These are phyloP conservation scores for Rotaria sp. DNA, from an alignment of 2,888 invertebrate species.

Conservation along the genomic window DNA sequence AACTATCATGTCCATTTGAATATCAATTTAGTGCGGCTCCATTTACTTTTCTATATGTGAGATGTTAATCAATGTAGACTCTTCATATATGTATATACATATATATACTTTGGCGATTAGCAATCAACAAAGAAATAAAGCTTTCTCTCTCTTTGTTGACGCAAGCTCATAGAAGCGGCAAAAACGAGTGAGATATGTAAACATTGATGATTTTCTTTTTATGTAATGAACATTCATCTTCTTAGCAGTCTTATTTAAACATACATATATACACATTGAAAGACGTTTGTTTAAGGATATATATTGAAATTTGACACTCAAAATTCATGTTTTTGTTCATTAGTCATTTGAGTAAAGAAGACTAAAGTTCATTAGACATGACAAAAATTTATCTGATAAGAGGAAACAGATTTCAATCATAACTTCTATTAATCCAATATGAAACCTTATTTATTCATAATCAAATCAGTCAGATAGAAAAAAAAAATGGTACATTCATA, in stretches of 20 bases:
- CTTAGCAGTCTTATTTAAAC: neutral
- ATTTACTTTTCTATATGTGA: neutral
- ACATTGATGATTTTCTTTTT: neutral
- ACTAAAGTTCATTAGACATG: neutral
- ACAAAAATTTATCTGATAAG: neutral
- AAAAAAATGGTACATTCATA: neutral
- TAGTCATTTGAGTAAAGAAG: neutral
- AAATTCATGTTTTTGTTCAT: conserved; percentile 1
- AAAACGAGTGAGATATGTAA: neutral
- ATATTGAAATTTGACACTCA: neutral
- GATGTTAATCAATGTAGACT: conserved; percentile 6
- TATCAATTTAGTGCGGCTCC: conserved; percentile 12
- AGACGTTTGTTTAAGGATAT: conserved; percentile 4
- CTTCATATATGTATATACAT: neutral
- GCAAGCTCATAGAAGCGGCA: conserved; percentile 6
- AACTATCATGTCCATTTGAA: neutral
- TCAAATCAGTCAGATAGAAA: neutral
- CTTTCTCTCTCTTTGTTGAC: neutral
- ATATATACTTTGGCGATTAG: neutral
- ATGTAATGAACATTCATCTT: conserved; percentile 1
- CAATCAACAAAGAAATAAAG: neutral
- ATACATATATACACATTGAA: neutral
- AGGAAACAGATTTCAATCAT: conserved; percentile 4
- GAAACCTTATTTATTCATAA: conserved; percentile 2
- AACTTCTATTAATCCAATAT: neutral